These are phyloP conservation scores for Heliconius nattereri DNA, from an alignment of 1,140 invertebrate genomes.

Conservation along the genomic window DNA sequence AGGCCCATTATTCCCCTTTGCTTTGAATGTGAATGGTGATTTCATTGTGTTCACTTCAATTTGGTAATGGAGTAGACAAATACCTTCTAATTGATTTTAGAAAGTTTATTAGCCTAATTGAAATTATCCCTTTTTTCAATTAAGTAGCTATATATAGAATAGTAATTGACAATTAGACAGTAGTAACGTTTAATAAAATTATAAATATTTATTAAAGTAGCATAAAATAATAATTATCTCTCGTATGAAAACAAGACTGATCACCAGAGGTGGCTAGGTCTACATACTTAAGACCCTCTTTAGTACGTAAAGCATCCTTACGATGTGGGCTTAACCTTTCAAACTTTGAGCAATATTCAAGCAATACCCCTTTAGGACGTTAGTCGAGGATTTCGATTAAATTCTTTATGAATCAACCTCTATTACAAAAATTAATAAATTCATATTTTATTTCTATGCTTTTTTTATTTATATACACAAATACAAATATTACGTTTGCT, in stretches of 20 bases:
- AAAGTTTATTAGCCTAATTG: constrained; percentile 9
- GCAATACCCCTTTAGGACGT: neutral
- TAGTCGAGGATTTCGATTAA: neutral
- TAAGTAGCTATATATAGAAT: neutral
- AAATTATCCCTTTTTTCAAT: neutral
- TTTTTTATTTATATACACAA: too few species aligned
- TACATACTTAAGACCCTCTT: neutral
- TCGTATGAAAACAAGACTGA: neutral
- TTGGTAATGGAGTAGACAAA: constrained; percentile 11
- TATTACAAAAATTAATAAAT: neutral
- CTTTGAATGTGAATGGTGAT: constrained; percentile 1
- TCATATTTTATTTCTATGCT: too few species aligned
- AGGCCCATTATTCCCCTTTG: neutral
- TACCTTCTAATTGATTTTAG: constrained; percentile 22
- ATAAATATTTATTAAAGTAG: neutral
- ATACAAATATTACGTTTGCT: too few species aligned
- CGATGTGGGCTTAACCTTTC: neutral
- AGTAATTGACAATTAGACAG: neutral
- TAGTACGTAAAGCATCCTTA: neutral
- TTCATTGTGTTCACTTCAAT: constrained; percentile 10
- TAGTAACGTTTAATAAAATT: neutral
- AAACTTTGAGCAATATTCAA: neutral
- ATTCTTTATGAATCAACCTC: neutral
- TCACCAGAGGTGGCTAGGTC: neutral
- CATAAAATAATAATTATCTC: neutral